phyloP scores from a whole-genome alignment of 1,140 invertebrate species.

The Heliconius hewitsoni region DNA sequence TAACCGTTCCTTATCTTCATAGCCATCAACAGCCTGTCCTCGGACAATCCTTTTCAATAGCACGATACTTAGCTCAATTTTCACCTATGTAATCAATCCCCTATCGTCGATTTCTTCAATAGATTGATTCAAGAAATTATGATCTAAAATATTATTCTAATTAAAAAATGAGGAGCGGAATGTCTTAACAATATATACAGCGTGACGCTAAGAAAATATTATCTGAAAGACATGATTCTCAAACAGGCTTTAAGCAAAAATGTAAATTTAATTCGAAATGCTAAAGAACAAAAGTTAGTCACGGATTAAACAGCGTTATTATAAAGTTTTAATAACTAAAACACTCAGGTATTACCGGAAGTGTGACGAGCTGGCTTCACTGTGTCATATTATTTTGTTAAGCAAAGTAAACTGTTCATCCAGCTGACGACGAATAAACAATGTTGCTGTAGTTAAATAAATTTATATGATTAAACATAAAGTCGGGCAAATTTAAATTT shows the following conservation, averaged over 20 bases:
- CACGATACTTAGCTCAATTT: no score
- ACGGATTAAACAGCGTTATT: neutral
- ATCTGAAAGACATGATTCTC: neutral
- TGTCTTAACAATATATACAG: no score
- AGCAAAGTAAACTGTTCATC: neutral
- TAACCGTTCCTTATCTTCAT: no score
- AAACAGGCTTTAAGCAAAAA: neutral
- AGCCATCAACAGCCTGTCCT: no score
- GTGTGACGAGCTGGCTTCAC: neutral
- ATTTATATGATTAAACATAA: neutral
- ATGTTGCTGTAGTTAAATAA: neutral
- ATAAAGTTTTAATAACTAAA: constrained; percentile 5
- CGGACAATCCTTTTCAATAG: no score
- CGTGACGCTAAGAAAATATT: no score
- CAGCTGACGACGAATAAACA: neutral
- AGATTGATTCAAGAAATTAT: no score
- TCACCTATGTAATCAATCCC: no score
- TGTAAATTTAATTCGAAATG: neutral
- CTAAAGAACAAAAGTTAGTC: neutral
- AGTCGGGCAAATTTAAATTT: neutral
- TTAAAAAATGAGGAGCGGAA: no score
- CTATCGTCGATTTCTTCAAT: no score
- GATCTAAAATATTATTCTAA: neutral
- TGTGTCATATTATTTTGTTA: constrained; percentile 6
- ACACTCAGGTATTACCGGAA: constrained; percentile 6